phyloP scores from a whole-genome alignment of 2,797 vertebrate species.

The Pachyuromys duprasi region DNA sequence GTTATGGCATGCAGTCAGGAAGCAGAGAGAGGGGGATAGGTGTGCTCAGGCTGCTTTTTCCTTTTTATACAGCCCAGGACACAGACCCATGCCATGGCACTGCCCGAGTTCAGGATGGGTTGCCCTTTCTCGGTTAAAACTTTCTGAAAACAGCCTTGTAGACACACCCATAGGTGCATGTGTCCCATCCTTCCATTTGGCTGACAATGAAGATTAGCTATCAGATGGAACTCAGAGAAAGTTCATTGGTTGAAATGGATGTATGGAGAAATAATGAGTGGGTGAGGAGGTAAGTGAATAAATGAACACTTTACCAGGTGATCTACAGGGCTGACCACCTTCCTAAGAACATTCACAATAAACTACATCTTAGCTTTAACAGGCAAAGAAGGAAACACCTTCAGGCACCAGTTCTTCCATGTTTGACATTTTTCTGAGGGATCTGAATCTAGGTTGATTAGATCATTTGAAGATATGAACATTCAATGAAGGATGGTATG shows the following conservation, averaged over 20 bases:
- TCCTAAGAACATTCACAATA: not conserved
- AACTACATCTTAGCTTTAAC: not conserved
- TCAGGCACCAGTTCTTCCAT: not conserved
- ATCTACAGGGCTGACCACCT: not conserved
- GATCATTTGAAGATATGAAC: constrained; percentile 37
- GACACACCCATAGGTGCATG: not conserved
- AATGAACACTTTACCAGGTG: not conserved
- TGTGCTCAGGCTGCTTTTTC: not conserved
- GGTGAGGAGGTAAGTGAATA: not conserved
- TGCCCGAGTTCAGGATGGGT: not conserved
- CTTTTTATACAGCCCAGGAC: not conserved
- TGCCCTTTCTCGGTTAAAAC: not conserved
- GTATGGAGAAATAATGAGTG: not conserved
- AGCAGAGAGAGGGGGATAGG: not conserved
- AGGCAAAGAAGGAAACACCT: constrained; percentile 12
- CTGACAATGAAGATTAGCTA: not conserved
- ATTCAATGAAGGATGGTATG: constrained; percentile 64
- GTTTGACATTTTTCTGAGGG: not conserved
- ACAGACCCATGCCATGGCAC: not conserved
- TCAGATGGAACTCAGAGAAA: not conserved
- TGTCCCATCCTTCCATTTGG: too few relatives aligned
- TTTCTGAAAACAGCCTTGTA: not conserved
- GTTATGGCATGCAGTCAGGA: not conserved
- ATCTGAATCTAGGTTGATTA: constrained; percentile 39
- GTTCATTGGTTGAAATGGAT: not conserved